These are phyloP conservation scores for Theodoxus fluviatilis DNA, from an alignment of 2,888 invertebrate genomes.

Conservation along the genomic window DNA sequence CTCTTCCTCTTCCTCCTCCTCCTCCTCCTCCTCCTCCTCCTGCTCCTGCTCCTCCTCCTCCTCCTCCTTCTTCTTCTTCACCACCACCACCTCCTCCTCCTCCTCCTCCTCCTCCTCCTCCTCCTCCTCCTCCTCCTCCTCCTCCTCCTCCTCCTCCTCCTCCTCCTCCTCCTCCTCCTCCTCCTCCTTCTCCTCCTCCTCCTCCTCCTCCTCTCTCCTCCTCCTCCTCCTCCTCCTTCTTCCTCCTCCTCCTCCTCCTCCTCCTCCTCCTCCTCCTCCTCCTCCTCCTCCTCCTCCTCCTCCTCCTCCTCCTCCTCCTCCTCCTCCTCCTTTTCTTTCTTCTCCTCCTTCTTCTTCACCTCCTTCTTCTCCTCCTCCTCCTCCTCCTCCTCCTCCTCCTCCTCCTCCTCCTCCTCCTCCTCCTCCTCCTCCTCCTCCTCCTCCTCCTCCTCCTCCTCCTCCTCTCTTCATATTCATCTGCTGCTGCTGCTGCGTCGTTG, in stretches of 20 bases:
- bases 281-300: neutral
- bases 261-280: neutral
- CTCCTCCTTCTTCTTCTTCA: conserved; percentile 14
- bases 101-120: neutral
- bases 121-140: neutral
- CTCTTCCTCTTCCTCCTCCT: neutral
- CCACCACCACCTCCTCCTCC: neutral
- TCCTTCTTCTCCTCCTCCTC: conserved; percentile 21
- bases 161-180: neutral
- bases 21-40: neutral
- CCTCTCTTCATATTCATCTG: neutral
- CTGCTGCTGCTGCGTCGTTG: conserved; percentile 9
- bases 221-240: neutral
- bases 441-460: neutral
- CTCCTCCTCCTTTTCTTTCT: neutral
- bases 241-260: neutral
- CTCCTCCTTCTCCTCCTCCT: neutral
- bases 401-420: neutral
- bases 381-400: neutral
- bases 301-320: neutral
- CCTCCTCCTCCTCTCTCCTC: neutral
- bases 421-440: neutral
- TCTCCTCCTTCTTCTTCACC: neutral
- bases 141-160: neutral
- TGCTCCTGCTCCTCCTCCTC: neutral